Base-by-base conservation (phyloP, 1,140 invertebrate genomes). In the Pachypeltis micranthus region DNA sequence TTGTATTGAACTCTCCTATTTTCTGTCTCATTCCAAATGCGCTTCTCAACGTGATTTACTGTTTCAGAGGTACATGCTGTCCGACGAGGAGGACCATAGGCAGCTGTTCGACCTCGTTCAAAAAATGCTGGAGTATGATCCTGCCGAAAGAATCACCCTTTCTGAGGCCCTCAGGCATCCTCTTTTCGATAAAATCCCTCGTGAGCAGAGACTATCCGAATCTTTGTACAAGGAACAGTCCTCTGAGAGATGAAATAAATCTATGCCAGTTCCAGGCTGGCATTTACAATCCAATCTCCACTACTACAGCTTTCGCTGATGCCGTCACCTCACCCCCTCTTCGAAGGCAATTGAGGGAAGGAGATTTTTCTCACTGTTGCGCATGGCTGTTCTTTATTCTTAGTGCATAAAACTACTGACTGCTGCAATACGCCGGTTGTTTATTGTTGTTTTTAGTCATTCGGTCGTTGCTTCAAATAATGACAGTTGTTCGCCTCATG, bases 121-220 rank as follows among this genome's bases (percentile, higher is more conserved):
- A 67, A 84, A 85, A 75, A 99, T 99, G 96, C 77, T 99, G 70
- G 93, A 98, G 64, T 99, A 98, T 76, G 93, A 98, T 71, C 95
- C 96, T 24, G 80, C 82, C 14, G 85, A 91, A 70, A 81, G 96
- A 51, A 90, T 98, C 67, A 88, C 87, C 59, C 77, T 99, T 64
- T 81, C 83, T 31, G 93, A 98, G 67, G 90, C 94, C 3, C 75
- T 99, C 64, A 77, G 82, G 27, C 96, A 99, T 80, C 87, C 90
- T 23, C 98, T 97, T 79, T 98, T 98, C 75, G 84, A 85, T 66
- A 86, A 90, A 69, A 80, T 95, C 68, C 85, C 88, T 19, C 73
- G 80, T 14, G 82, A 88, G 66, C 85, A 88, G 67, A 78, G 85
- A 69, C 75, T 92, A 61, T 61, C 58, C 54, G 76, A 74, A 27